These are phyloP conservation scores for Nanorana parkeri DNA, from an alignment of 2,113 vertebrate species.

Conservation along the genomic window DNA sequence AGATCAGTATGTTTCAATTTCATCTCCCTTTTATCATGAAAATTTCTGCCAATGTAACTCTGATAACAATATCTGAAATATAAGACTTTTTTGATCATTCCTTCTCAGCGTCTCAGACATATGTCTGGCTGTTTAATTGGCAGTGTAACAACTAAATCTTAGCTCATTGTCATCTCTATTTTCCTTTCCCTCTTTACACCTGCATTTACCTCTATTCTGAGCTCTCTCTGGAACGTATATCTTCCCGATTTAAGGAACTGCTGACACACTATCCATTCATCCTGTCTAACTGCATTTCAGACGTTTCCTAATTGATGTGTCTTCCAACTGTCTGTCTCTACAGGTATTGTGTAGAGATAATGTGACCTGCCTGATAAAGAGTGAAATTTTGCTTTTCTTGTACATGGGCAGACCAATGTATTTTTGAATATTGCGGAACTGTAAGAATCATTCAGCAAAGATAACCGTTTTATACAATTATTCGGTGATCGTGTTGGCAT, in stretches of 20 bases:
- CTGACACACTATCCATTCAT: not conserved
- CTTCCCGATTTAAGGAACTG: not conserved
- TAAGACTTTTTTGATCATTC: slow-evolving; percentile 6
- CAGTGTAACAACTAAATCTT: slow-evolving; percentile 20
- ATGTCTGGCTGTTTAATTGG: slow-evolving; percentile 20
- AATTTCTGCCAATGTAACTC: not conserved
- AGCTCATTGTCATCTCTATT: slow-evolving; percentile 9
- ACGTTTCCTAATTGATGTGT: not conserved
- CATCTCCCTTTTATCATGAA: slow-evolving; percentile 11
- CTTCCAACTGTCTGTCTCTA: no score
- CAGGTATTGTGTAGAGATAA: no score
- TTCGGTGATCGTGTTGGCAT: no score
- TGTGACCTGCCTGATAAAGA: no score
- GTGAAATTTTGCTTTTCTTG: no score
- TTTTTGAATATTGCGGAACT: no score
- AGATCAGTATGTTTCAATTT: slow-evolving; percentile 21
- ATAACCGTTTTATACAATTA: no score
- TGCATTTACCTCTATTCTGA: not conserved
- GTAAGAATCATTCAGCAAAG: no score
- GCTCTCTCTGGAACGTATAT: not conserved
- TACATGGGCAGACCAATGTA: no score
- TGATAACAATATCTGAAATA: slow-evolving; percentile 15
- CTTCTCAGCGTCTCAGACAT: not conserved
- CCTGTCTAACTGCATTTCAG: not conserved
- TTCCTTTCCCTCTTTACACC: not conserved